Conservation (phyloP, 2,113 vertebrate species). For the Phrynosoma platyrhinos region DNA sequence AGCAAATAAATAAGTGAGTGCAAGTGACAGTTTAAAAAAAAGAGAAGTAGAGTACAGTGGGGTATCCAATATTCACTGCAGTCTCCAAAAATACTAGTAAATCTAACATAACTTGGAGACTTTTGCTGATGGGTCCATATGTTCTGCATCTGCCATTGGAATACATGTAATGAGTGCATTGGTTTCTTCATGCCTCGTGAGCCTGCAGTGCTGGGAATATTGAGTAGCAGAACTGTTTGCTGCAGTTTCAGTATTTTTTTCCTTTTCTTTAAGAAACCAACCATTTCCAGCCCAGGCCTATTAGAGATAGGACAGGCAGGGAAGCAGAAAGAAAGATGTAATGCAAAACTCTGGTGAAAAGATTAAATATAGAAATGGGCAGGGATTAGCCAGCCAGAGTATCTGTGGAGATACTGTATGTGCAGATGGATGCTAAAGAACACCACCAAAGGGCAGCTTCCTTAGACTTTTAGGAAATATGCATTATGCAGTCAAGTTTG, state of each 20-base stretch:
- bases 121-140: background rate
- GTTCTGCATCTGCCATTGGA: background rate
- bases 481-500: background rate
- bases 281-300: slow-evolving; percentile 41
- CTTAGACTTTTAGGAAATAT: background rate
- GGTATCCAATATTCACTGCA: background rate
- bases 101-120: background rate
- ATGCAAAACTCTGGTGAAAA: slow-evolving; percentile 10
- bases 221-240: slow-evolving; percentile 47
- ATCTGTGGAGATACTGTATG: background rate
- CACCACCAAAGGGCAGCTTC: background rate
- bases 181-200: slow-evolving; percentile 31
- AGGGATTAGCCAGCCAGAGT: background rate
- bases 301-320: background rate
- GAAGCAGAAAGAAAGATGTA: slow-evolving; percentile 12
- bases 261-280: slow-evolving; percentile 42
- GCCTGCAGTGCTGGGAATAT: slow-evolving; percentile 35
- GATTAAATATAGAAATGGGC: background rate
- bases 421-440: background rate
- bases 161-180: slow-evolving; percentile 27
- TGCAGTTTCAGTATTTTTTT: slow-evolving; percentile 31
- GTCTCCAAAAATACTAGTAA: background rate
- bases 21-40: background rate
- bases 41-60: background rate
- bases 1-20: background rate